Base-by-base conservation (phyloP, 2,797 vertebrate species). In the Scleropages formosus region DNA sequence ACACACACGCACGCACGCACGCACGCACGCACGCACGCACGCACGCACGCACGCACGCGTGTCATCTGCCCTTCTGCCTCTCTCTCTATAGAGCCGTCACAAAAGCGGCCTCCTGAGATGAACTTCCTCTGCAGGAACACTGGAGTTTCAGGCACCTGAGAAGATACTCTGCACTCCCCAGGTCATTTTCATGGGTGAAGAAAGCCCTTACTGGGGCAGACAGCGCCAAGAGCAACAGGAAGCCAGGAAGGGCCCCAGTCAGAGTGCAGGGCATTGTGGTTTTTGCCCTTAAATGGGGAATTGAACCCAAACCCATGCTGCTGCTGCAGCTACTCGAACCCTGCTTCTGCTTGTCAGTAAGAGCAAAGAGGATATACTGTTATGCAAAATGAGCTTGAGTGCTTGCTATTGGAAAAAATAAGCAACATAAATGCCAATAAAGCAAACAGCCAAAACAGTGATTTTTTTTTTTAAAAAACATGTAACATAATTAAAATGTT, bases 221-320 rank as follows among this genome's bases (percentile, higher is more conserved):
- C 56, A 76, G 68, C 77, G 88, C 89, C 81, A 46, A 87, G 89
- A 92, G 90, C 90, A 86, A 90, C 87, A 91, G 89, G 89, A 92
- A 91, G 88, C 89, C 89, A 84, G 87, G n/a, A 56, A 10, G 39
- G 70, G n/a, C 67, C 61, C 63, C 61, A 58, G 66, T 60, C 39
- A 61, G n/a, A 46, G 44, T 22, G 47, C 22, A 60, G 20, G 61
- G 47, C 59, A 3, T 70, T 47, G 71, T 67, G 18, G 31, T 26
- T 60, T 63, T 67, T 61, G 31, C 71, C 75, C 9, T 27, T 18
- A 16, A 64, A 47, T 10, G 11, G 72, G n/a, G 27, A 76, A 61
- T 27, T 69, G 13, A 22, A 16, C 22, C 62, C 24, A 56, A 56
- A 69, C 66, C 69, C 58, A 60, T 20, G 2, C 31, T 39, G 6